phyloP scores from a whole-genome alignment of 2,888 invertebrate species.

The Epinotia demarniana region DNA sequence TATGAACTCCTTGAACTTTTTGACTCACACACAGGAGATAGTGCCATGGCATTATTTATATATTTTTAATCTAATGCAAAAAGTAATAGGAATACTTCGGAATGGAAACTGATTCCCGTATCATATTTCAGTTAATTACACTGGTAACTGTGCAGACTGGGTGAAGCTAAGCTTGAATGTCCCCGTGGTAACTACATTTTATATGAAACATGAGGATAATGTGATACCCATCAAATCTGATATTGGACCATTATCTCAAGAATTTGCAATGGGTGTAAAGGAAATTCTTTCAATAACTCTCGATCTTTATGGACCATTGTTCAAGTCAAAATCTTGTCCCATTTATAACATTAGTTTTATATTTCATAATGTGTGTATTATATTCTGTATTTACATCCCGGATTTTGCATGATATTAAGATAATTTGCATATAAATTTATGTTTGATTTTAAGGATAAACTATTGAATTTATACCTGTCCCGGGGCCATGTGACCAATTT shows the following conservation, averaged over 20 bases:
- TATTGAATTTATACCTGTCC: conserved; percentile 68
- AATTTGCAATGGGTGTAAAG: conserved; percentile 63
- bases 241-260: conserved; percentile 56
- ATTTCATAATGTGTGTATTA: background rate
- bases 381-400: background rate
- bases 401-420: background rate
- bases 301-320: conserved; percentile 73
- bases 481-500: conserved; percentile 84
- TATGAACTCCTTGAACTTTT: no score
- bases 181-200: conserved; percentile 71
- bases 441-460: conserved; percentile 11
- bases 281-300: conserved; percentile 63
- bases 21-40: no score
- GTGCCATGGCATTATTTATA: no score
- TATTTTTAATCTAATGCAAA: no score
- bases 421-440: background rate
- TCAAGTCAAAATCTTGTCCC: conserved; percentile 46
- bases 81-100: background rate
- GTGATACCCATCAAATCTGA: conserved; percentile 58
- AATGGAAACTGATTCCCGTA: background rate
- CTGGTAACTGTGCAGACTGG: conserved; percentile 76
- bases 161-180: conserved; percentile 72
- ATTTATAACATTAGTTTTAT: background rate
- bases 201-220: conserved; percentile 59
- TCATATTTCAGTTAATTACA: conserved; percentile 63